Base-by-base conservation (phyloP, 2,888 invertebrate genomes). In the Cataglyphis albicans region DNA sequence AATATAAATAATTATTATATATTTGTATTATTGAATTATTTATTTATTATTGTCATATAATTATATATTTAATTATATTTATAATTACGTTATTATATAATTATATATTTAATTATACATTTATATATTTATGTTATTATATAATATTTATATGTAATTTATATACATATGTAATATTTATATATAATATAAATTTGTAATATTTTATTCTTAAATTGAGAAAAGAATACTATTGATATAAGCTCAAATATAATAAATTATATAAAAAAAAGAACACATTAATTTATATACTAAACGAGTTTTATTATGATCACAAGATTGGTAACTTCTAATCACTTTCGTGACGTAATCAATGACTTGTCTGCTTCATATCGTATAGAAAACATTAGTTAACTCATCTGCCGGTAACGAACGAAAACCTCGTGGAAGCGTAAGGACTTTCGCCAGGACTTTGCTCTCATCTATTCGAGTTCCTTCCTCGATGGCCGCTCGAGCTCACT, bases 401-500 rank as follows among this genome's bases (percentile, higher is more conserved):
- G 25, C 38, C 76, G 38, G 2, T 35, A 65, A n/a, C 29, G 44
- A 78, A 41, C 21, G 18, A 80, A 80, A 70, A 59, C 12, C 48
- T 59, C 35, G 25, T 44, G 57, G n/a, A 52, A 68, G n/a, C 32
- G 76, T 76, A n/a, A 35, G 65, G 18, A 59, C 63, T 64, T 80
- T 18, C n/a, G 35, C 35, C 38, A 38, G 29, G 68, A 41, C 35
- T 80, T 67, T 68, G 61, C 32, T 78, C 41, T 67, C 64, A 15
- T 81, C 35, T 32, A 18, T 67, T 75, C 38, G 68, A 55, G 65
- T 57, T 75, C 25, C 74, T 73, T 65, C 59, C 76, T 80, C 73
- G 59, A 74, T 55, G 63, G 44, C 21, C 84, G 74, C 63, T 72
- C 29, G 41, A 57, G 52, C 64, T 76, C 48, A 68, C 21, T 29